phyloP scores from a whole-genome alignment of 2,888 invertebrate genomes.

The Anthoptus insignis region DNA sequence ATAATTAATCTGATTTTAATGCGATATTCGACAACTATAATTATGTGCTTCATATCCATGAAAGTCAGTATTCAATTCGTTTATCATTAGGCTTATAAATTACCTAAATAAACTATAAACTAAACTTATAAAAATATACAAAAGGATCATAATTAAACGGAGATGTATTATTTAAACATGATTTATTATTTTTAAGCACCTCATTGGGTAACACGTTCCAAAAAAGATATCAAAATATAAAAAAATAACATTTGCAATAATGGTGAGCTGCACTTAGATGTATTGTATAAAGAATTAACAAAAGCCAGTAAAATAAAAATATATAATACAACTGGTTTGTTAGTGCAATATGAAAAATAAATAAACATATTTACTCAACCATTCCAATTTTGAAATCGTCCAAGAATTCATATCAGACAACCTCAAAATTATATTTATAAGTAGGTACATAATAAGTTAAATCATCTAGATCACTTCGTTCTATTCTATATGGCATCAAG shows the following conservation, averaged over 20 bases:
- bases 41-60: too few relatives aligned
- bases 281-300: constrained; percentile 7
- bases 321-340: constrained; percentile 20
- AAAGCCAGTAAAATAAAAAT: constrained; percentile 20
- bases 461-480: constrained; percentile 36
- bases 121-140: neutral
- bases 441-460: constrained; percentile 28
- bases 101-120: too few relatives aligned
- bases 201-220: neutral
- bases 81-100: too few relatives aligned
- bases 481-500: constrained; percentile 35
- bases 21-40: too few relatives aligned
- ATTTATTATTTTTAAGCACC: constrained; percentile 20
- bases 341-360: constrained; percentile 52
- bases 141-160: neutral
- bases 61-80: too few relatives aligned
- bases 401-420: constrained; percentile 79
- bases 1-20: too few relatives aligned
- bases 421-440: constrained; percentile 69
- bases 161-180: constrained; percentile 2
- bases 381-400: constrained; percentile 78
- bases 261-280: constrained; percentile 17
- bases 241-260: constrained; percentile 3
- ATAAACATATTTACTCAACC: constrained; percentile 57
- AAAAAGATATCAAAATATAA: constrained; percentile 26